phyloP scores from a whole-genome alignment of 2,113 vertebrate genomes.

The Diadophis punctatus region DNA sequence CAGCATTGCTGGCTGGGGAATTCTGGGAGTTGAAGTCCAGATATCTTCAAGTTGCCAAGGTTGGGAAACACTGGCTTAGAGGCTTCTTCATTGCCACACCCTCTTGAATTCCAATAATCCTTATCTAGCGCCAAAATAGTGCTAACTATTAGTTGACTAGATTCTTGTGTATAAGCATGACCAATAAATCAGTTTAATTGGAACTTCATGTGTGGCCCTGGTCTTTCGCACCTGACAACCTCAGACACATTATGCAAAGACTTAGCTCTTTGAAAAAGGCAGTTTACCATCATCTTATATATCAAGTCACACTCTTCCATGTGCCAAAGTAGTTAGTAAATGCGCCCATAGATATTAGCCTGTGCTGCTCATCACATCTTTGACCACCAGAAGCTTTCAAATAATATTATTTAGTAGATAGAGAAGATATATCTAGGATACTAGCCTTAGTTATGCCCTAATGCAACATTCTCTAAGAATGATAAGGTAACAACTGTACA shows the following conservation, averaged over 20 bases:
- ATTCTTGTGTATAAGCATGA: neutral
- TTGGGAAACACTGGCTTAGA: too few species aligned
- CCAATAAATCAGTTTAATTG: neutral
- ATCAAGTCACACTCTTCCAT: neutral
- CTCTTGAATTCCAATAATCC: neutral
- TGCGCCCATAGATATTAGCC: neutral
- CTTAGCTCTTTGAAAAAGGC: neutral
- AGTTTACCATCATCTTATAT: neutral
- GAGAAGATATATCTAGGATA: neutral
- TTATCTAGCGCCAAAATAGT: neutral
- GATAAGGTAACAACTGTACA: neutral
- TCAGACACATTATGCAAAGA: neutral
- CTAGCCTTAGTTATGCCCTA: neutral
- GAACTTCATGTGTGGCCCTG: neutral
- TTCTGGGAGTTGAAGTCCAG: too few species aligned
- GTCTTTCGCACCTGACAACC: neutral
- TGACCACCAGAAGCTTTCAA: neutral
- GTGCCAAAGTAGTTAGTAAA: neutral
- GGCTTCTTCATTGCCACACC: neutral
- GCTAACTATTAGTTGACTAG: neutral
- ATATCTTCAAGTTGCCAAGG: too few species aligned
- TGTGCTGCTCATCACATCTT: neutral
- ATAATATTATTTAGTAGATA: neutral
- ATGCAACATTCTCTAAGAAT: neutral
- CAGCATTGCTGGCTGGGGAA: too few species aligned